Evolutionary conservation across 2,888 invertebrate genomes (phyloP), one percentile per base, ranked within the genome.

Genomic region (Tuta absoluta): DNA sequence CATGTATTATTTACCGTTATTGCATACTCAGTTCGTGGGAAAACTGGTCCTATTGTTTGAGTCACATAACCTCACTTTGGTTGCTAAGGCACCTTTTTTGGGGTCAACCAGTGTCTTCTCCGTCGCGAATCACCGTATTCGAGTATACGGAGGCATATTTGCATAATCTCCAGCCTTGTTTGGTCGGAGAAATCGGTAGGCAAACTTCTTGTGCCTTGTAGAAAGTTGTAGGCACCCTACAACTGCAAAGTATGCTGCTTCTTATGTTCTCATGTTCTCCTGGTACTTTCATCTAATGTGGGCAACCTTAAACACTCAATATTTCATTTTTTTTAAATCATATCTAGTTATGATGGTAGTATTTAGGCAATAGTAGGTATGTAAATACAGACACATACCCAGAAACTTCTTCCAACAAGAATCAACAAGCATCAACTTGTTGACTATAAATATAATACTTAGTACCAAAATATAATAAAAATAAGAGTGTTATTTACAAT

Each of bases 21-120:
- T 75, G 74, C 67, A 67, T 63, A 68, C 72, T 72, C 45, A 66
- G 68, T 75, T 73, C 67, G 41, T 68, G 70, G 66, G 67, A 65
- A 75, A 76, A 70, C 69, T 73, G 58, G 28, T 65, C 69, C 71
- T 71, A 56, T 76, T 76, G 72, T 72, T 70, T 66, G 67, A 51
- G 37, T 56, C 63, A 76, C 69, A 69, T 84, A 80, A 82, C 85
- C 85, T 80, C 69, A 69, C 65, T 70, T 69, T 63, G 37, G 75
- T 75, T 74, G 70, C 72, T 75, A 79, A 49, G 74, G 74, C 65
- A 67, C 68, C 67, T 70, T 70, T 82, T 87, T 90, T 85, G 84
- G 80, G 87, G 91, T 88, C 89, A 89, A 81, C 84, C 86, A 86
- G 84, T 82, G 82, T 84, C 82, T 80, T 81, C 77, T 82, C 79